Base-by-base conservation (phyloP, 2,888 invertebrate genomes). In the Orthonevra nobilis region DNA sequence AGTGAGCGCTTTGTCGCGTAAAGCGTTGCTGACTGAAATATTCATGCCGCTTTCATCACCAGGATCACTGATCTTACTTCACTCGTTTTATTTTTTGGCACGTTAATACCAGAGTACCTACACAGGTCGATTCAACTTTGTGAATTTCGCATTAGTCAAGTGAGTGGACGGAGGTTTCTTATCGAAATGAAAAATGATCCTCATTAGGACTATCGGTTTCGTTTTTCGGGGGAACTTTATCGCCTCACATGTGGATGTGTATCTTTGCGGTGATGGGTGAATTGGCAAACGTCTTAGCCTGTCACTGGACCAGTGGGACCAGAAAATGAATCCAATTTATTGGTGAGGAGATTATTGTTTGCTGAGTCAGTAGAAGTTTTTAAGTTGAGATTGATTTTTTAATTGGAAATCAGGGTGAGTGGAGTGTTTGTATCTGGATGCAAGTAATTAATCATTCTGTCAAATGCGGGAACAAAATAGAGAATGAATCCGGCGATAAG, bases 381-480 rank as follows among this genome's bases (percentile, higher is more conserved):
- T 40, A 36, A 30, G 26, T 9, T 32, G 6, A 50, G 52, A 66
- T 73, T 73, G 66, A 61, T 48, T 73, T 73, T 79, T 66, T 61
- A 79, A 72, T 72, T 60, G 48, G 36, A 58, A 64, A 48, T 58
- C 73, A 32, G 73, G 34, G 40, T 68, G 61, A 61, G 66, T 61
- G n/a, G 61, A 61, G 66, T 61, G n/a, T 79, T 54, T 48, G 19
- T 40, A 54, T 50, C 23, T 44, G 15, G 58, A 58, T 70, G 64
- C 52, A 77, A 54, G 23, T 46, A 73, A 68, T 79, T 79, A 73
- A 79, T 79, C 79, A 79, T 68, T 48, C 7, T 79, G 79, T 73
- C 79, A 66, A 36, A 10, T 34, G n/a, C n/a, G 36, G 66, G 32
- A 20, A 58, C 44, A 56, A 70, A 60, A 61, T 61, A 40, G 60